Conservation (phyloP, 2,888 invertebrate species). For the Leptinotarsa haldemani region DNA sequence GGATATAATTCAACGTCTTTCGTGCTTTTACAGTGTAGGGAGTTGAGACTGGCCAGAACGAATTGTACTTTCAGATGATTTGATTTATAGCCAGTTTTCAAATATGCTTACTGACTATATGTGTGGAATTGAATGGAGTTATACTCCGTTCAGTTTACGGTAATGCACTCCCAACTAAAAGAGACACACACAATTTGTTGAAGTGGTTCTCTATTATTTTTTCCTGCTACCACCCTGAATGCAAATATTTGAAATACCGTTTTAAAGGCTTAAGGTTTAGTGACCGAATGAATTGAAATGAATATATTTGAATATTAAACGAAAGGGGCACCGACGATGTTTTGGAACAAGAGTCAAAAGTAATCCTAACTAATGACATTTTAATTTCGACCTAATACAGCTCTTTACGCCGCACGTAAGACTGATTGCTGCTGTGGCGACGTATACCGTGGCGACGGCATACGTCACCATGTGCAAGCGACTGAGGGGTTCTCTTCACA, state of each 20-base stretch:
- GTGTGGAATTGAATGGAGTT: too few species aligned
- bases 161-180: not conserved
- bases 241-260: slow-evolving; percentile 5
- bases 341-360: not conserved
- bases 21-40: too few species aligned
- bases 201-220: not conserved
- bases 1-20: too few species aligned
- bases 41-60: too few species aligned
- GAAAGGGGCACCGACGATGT: not conserved
- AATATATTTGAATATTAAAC: not conserved
- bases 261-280: not conserved
- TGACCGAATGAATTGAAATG: not conserved
- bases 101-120: too few species aligned
- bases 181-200: slow-evolving; percentile 1
- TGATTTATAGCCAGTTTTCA: too few species aligned
- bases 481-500: too few species aligned
- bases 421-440: too few species aligned
- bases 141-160: not conserved
- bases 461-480: too few species aligned
- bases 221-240: not conserved
- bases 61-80: too few species aligned
- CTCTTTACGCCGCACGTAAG: not conserved
- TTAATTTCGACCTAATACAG: not conserved
- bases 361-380: not conserved
- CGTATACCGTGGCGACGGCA: too few species aligned